Base-by-base conservation (phyloP, 2,888 invertebrate species). In the Biston betularia region DNA sequence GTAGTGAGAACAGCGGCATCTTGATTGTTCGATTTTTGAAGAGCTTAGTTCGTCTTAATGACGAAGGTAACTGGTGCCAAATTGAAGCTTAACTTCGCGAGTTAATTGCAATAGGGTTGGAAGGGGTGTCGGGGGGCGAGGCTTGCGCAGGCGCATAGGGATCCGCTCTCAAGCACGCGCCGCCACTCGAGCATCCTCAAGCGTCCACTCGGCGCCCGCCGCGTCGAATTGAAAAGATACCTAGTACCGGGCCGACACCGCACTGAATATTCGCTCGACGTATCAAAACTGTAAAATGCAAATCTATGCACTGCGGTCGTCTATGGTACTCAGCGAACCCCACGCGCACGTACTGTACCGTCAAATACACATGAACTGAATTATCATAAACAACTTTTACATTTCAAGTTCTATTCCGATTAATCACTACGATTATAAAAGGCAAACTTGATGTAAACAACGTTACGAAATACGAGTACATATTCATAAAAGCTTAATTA, bases 271-370 rank as follows among this genome's bases (percentile, higher is more conserved):
- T 91, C 92, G 90, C 88, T 87, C 89, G 77, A 90, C 89, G 89
- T 92, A 93, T 92, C 91, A 92, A 92, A 93, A 91, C 90, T 85
- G 89, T 90, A 93, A 92, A 92, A 93, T 93, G 93, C 92, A 93
- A 93, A 93, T 93, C 90, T 90, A 91, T 91, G 90, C 92, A 88
- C 89, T 89, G 89, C 87, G 90, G 89, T 88, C 86, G 89, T 90
- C 90, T 89, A 88, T 86, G 87, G 89, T 89, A 83, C 89, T 88
- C 85, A 80, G 82, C 80, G 80, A 82, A 82, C 76, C 82, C 54
- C 75, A 79, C n/a, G n/a, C n/a, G n/a, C n/a, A n/a, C n/a, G n/a
- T n/a, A n/a, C 78, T 6, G 77, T 81, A 78, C 52, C 78, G 84
- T 91, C 89, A 89, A 92, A 92, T 89, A 87, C 86, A 88, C 88